Evolutionary conservation across 2,113 vertebrate species (phyloP).

Genomic region (Rattus norvegicus): GRCr8 NC_086028.1:104432501-104433000

Average conservation of each 20-base stretch:
- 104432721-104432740: too few relatives aligned
- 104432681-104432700: slow-evolving; percentile 48
- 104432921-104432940: too few relatives aligned
- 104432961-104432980: too few relatives aligned
- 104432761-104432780: too few relatives aligned
- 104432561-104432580: neutral
- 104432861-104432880: neutral
- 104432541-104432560: neutral
- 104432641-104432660: slow-evolving; percentile 54
- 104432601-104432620: slow-evolving; percentile 46
- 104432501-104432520: neutral
- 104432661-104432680: slow-evolving; percentile 53
- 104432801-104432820: too few relatives aligned
- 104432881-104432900: too few relatives aligned
- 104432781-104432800: too few relatives aligned
- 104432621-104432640: slow-evolving; percentile 46
- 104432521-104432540: neutral
- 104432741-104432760: neutral
- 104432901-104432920: neutral
- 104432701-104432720: too few relatives aligned
- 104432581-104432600: fast-evolving
- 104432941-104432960: too few relatives aligned
- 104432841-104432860: too few relatives aligned
- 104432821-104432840: too few relatives aligned
- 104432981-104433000: too few relatives aligned